Conservation (phyloP, 2,888 invertebrate genomes). For the Erannis defoliaria region DNA sequence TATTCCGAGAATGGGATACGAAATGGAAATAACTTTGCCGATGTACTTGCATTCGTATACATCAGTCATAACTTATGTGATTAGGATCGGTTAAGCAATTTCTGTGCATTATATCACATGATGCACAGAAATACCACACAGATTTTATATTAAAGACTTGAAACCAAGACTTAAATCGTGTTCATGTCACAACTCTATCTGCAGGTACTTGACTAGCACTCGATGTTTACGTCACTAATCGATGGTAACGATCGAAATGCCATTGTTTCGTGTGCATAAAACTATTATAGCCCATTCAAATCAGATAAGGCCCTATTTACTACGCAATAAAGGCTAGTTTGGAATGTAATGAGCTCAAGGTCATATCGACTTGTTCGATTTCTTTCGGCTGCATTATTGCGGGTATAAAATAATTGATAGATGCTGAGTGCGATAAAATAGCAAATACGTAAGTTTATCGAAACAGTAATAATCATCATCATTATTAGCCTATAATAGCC, state of each 20-base stretch:
- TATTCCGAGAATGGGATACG: no score
- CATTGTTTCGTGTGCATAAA: constrained; percentile 62
- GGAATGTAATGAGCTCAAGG: constrained; percentile 50
- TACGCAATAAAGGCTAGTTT: constrained; percentile 27
- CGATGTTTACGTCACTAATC: constrained; percentile 67
- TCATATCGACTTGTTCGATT: constrained; percentile 44
- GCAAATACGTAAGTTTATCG: background rate
- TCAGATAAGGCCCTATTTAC: constrained; percentile 42
- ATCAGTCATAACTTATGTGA: no score
- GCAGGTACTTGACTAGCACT: constrained; percentile 46
- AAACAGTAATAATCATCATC: no score
- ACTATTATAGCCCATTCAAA: constrained; percentile 35
- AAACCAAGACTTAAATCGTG: background rate
- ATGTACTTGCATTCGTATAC: no score
- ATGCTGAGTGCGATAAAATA: constrained; percentile 12
- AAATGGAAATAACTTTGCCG: no score
- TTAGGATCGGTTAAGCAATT: no score
- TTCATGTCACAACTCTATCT: constrained; percentile 35
- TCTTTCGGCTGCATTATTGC: constrained; percentile 34
- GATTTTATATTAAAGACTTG: no score
- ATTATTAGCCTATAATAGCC: no score
- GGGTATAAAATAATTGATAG: constrained; percentile 21
- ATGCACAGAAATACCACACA: no score
- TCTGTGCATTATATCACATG: no score
- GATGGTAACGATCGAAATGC: constrained; percentile 62